Evolutionary conservation across 2,888 invertebrate genomes (phyloP), one percentile per base, ranked within the genome.

Genomic region (Trilocha varians): DNA sequence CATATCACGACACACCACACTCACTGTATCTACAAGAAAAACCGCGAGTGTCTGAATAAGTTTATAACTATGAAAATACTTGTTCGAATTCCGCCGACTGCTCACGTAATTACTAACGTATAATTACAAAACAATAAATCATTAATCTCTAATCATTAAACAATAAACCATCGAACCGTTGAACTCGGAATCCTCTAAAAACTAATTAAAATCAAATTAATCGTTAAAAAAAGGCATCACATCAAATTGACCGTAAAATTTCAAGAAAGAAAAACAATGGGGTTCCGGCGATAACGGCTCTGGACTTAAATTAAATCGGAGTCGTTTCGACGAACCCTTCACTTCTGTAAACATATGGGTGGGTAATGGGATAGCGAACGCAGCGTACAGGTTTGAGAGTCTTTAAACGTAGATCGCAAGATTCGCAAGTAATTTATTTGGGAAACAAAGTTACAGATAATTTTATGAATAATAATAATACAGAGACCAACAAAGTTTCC

Each of bases 191-290:
- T 25, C 25, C 25, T 25, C 25, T 25, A 25, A 25, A 25, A 78
- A 77, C 83, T 85, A 85, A 85, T 84, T 84, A 84, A 84, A 82
- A 71, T 78, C 72, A 72, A 78, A 78, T 82, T 80, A 78, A 78
- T 77, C 73, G 78, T 70, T 65, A 73, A 78, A 74, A 67, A 80
- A 79, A 62, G 66, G 70, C 79, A 75, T 78, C 79, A 75, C 80
- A 78, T 83, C 82, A 85, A 85, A 85, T 85, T 80, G 78, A 82
- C 80, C 82, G 82, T 78, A 78, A 84, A 84, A 79, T 79, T 80
- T 76, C 69, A 65, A 72, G 70, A 80, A 84, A 83, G 83, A 85
- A 85, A 83, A 84, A 84, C 83, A 85, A 84, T 83, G 82, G 82
- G 64, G 70, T 65, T 62, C 65, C 69, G 65, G 57, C 82, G 84